Percentiles rank a stretch among this genome's conserved stretches.
phyloP scores from a whole-genome alignment of 2,888 invertebrate genomes.

The Scaptomyza polygonia region DNA sequence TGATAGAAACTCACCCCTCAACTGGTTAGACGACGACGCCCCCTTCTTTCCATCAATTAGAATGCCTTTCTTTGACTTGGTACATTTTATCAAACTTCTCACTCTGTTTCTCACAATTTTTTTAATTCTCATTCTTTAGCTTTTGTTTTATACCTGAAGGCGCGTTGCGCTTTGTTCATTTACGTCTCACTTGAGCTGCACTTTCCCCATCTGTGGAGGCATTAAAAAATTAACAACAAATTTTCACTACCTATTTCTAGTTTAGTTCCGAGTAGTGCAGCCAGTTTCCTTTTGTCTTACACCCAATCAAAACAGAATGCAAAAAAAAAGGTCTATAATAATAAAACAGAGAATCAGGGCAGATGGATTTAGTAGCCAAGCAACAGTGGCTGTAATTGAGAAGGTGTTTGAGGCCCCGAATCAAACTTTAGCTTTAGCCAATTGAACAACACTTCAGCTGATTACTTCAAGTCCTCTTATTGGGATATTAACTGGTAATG shows the following conservation, averaged over 20 bases:
- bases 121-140: neutral
- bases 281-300: slow-evolving; percentile 3
- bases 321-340: neutral
- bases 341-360: neutral
- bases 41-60: neutral
- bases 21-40: neutral
- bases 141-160: slow-evolving; percentile 56
- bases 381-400: slow-evolving; percentile 10
- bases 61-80: slow-evolving; percentile 55
- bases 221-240: slow-evolving; percentile 41
- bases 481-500: no score
- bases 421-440: neutral
- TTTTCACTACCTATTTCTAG: slow-evolving; percentile 1
- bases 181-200: slow-evolving; percentile 65
- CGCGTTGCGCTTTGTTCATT: slow-evolving; percentile 62
- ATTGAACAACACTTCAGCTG: neutral
- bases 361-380: no score
- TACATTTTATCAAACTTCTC: slow-evolving; percentile 63
- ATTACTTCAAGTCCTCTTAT: neutral
- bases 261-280: slow-evolving; percentile 1
- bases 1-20: slow-evolving; percentile 36
- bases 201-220: neutral
- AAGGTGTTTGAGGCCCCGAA: neutral
- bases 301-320: no score
- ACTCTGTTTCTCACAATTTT: slow-evolving; percentile 8